Percentiles rank a stretch among this genome's conserved stretches.
Evolutionary conservation across 2,888 invertebrate species (phyloP).

Genomic region (Corbicula japonica): DNA sequence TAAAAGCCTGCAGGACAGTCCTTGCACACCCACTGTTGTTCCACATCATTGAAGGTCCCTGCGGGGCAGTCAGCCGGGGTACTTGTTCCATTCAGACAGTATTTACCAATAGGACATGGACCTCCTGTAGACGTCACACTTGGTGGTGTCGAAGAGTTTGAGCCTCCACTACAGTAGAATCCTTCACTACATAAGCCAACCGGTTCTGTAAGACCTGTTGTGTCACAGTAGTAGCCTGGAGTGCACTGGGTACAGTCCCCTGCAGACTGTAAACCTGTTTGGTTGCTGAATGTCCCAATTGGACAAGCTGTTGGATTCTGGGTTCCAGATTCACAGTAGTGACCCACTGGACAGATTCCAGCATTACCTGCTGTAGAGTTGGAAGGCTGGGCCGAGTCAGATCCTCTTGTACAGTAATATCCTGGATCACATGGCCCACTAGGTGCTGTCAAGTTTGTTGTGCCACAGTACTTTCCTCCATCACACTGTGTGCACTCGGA

Average conservation of each 20-base stretch:
- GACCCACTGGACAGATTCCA: constrained; percentile 81
- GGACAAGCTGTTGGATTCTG: constrained; percentile 81
- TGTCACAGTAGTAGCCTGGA: constrained; percentile 82
- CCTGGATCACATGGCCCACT: constrained; percentile 84
- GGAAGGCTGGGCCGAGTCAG: constrained; percentile 76
- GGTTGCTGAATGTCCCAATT: constrained; percentile 83
- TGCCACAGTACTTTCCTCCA: constrained; percentile 82
- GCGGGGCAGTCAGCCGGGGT: constrained; percentile 77
- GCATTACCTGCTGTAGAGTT: constrained; percentile 76
- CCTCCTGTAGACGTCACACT: constrained; percentile 76
- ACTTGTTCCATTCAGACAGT: constrained; percentile 80
- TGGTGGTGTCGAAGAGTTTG: constrained; percentile 78
- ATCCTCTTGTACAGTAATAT: constrained; percentile 81
- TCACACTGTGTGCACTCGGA: constrained; percentile 82
- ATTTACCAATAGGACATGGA: constrained; percentile 83
- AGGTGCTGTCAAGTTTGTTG: constrained; percentile 76
- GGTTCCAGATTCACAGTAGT: constrained; percentile 81
- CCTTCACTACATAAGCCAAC: constrained; percentile 81
- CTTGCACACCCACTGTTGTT: constrained; percentile 77
- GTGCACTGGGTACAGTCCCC: constrained; percentile 80
- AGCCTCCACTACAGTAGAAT: constrained; percentile 81
- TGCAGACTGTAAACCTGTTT: constrained; percentile 70
- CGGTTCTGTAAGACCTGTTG: constrained; percentile 79
- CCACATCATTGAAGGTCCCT: constrained; percentile 80
- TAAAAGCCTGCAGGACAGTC: constrained; percentile 83